Conservation (phyloP, 2,797 vertebrate species). For the Eurystomus glaucurus region DNA sequence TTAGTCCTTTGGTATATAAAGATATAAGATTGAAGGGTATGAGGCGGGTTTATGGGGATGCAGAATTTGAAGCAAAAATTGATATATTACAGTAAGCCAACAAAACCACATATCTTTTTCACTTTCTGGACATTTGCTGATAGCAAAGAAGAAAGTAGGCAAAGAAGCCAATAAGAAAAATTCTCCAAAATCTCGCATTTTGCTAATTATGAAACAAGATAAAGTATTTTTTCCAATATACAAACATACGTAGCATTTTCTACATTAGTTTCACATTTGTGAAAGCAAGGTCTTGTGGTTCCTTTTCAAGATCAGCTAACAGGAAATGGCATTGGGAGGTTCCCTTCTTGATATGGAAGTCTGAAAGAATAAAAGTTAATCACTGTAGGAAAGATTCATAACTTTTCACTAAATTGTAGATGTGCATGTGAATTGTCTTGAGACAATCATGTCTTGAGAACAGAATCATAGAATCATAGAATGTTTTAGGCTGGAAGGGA, state of each 20-base stretch:
- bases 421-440: neutral
- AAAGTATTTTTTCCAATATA: neutral
- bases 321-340: neutral
- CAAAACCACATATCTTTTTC: neutral
- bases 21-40: neutral
- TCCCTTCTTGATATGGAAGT: neutral
- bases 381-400: neutral
- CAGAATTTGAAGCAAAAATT: neutral
- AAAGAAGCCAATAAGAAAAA: neutral
- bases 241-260: neutral
- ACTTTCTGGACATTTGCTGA: neutral
- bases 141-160: neutral
- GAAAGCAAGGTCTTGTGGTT: neutral
- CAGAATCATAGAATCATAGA: too few relatives aligned
- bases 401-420: neutral
- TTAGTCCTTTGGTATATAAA: neutral
- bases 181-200: neutral
- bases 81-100: neutral
- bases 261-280: neutral
- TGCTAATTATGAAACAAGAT: neutral
- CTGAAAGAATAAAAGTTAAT: neutral
- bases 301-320: neutral
- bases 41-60: rapidly evolving
- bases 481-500: too few relatives aligned
- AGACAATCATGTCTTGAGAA: neutral